Percentiles rank a stretch among this genome's conserved stretches.
phyloP scores from a whole-genome alignment of 2,797 vertebrate genomes.

The Anisognathus igniventris region DNA sequence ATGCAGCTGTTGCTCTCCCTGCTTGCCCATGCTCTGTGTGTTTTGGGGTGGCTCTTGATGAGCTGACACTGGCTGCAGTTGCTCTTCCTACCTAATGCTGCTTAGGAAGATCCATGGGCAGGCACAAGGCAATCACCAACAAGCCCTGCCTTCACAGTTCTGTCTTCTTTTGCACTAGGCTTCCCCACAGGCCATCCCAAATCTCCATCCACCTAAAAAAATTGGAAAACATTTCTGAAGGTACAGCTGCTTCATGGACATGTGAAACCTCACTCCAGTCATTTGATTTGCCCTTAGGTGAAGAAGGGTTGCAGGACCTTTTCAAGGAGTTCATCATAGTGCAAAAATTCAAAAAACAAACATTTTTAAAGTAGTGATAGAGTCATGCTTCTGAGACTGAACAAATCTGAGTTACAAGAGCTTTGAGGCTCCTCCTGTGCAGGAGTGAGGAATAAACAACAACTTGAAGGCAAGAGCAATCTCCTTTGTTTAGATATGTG shows the following conservation, averaged over 20 bases:
- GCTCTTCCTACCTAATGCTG: not conserved
- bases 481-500: not conserved
- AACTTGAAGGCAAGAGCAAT: not conserved
- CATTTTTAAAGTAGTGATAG: not conserved
- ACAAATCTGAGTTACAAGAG: not conserved
- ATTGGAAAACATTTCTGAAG: not conserved
- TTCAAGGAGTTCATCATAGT: not conserved
- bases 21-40: not conserved
- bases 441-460: not conserved
- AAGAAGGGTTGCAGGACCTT: not conserved
- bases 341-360: not conserved
- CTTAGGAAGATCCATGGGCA: not conserved
- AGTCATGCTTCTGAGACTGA: not conserved
- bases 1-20: not conserved
- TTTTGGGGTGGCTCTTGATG: not conserved
- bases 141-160: not conserved
- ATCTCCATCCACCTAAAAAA: not conserved
- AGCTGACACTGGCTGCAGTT: not conserved
- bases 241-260: accelerated
- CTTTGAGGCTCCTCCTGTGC: not conserved
- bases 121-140: not conserved
- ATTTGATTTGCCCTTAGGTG: not conserved
- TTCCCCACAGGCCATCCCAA: not conserved
- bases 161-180: not conserved
- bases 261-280: not conserved